These are phyloP conservation scores for Phalacrocorax pelagicus DNA, from an alignment of 2,113 vertebrate genomes.

Conservation along the genomic window DNA sequence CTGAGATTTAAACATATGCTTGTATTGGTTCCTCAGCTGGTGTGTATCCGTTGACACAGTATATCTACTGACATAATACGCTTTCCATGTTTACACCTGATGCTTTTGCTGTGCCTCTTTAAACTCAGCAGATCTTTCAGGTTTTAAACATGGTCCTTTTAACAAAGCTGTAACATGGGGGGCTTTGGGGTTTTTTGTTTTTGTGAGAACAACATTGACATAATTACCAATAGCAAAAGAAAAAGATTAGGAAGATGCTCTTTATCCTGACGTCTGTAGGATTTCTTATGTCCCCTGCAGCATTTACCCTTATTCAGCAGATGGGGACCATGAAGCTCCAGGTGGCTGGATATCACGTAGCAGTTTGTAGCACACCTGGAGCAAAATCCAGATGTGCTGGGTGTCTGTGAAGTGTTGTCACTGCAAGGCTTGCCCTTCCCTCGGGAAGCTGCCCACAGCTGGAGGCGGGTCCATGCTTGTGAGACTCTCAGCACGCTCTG, in stretches of 20 bases:
- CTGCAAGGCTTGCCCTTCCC: neutral
- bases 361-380: neutral
- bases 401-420: neutral
- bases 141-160: neutral
- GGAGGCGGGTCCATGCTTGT: neutral
- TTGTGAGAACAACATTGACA: neutral
- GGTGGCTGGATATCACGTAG: neutral
- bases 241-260: neutral
- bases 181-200: neutral
- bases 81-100: neutral
- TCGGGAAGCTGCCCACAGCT: neutral
- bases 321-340: neutral
- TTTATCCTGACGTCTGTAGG: neutral
- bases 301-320: neutral
- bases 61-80: neutral
- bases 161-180: neutral
- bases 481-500: neutral
- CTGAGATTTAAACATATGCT: constrained; percentile 45
- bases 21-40: constrained; percentile 19
- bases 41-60: constrained; percentile 3
- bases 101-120: neutral
- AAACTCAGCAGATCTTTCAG: neutral
- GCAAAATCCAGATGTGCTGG: neutral
- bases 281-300: neutral
- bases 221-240: neutral